phyloP scores from a whole-genome alignment of 1,140 invertebrate genomes.

The Diuraphis noxia region DNA sequence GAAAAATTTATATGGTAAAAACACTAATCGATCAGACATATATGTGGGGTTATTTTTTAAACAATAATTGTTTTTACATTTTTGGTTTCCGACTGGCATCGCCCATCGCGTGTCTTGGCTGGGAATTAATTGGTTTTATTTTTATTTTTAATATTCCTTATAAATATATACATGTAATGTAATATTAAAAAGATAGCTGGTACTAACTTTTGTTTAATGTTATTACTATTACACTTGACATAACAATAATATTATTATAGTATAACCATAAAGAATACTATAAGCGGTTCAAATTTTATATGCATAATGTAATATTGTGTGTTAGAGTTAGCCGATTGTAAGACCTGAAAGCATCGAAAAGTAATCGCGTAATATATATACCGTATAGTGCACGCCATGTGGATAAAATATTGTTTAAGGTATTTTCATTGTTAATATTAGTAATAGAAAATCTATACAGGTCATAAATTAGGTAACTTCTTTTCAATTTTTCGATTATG shows the following conservation, averaged over 20 bases:
- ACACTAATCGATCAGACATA: not conserved
- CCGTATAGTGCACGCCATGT: not conserved
- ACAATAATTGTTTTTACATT: not conserved
- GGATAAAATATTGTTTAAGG: not conserved
- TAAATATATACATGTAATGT: not conserved
- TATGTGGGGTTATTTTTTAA: not conserved
- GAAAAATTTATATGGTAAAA: too few species aligned
- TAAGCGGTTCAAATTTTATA: not conserved
- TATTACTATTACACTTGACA: not conserved
- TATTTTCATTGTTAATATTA: not conserved
- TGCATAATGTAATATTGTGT: not conserved
- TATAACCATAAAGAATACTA: not conserved
- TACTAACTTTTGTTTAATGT: not conserved
- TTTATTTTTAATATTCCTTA: not conserved
- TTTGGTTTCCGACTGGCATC: not conserved
- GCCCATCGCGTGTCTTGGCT: not conserved
- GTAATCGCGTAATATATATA: not conserved
- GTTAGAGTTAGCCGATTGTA: not conserved
- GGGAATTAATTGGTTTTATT: not conserved
- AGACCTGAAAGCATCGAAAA: not conserved
- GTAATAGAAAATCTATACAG: not conserved
- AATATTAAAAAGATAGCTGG: not conserved
- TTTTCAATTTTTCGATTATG: not conserved
- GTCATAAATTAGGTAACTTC: not conserved
- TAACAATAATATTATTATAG: not conserved